These are phyloP conservation scores for Turritopsis rubra DNA, from an alignment of 30 jellyfish, hydroid and myxozoan species.

Conservation along the genomic window DNA sequence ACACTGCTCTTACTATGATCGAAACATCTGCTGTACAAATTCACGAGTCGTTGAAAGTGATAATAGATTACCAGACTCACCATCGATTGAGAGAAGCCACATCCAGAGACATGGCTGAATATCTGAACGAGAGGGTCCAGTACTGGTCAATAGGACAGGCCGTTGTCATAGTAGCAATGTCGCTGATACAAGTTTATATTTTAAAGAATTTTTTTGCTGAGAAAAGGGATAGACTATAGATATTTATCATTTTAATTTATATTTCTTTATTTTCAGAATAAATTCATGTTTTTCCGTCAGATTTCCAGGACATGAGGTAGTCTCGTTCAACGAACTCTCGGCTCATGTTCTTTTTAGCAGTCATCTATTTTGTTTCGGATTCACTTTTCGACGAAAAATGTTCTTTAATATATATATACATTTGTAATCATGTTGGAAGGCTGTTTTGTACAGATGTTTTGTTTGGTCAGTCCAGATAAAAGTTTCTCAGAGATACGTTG, in stretches of 20 bases:
- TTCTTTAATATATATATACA: not conserved
- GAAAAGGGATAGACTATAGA: conserved; percentile 66
- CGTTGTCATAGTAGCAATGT: conserved; percentile 44
- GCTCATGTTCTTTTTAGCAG: not conserved
- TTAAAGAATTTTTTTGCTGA: conserved; percentile 89
- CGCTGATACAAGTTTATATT: conserved; percentile 59
- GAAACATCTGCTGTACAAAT: conserved; percentile 88
- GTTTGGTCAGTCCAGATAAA: not conserved
- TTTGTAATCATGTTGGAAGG: not conserved
- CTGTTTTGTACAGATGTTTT: not conserved
- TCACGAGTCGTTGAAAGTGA: conserved; percentile 89
- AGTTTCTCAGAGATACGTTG: not conserved
- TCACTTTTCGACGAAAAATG: no score
- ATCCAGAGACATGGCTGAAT: conserved; percentile 87
- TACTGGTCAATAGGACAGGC: conserved; percentile 97
- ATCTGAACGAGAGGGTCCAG: conserved; percentile 84
- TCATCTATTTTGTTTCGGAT: not conserved
- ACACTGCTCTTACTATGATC: conserved; percentile 76
- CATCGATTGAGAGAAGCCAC: conserved; percentile 93
- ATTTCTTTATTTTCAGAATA: not conserved
- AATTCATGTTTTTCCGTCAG: not conserved
- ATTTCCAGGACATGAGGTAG: no score
- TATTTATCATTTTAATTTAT: not conserved
- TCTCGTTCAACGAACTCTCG: no score
- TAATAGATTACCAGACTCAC: conserved; percentile 90